Evolutionary conservation across 1,140 invertebrate genomes (phyloP).

Genomic region (Varroa destructor): DNA sequence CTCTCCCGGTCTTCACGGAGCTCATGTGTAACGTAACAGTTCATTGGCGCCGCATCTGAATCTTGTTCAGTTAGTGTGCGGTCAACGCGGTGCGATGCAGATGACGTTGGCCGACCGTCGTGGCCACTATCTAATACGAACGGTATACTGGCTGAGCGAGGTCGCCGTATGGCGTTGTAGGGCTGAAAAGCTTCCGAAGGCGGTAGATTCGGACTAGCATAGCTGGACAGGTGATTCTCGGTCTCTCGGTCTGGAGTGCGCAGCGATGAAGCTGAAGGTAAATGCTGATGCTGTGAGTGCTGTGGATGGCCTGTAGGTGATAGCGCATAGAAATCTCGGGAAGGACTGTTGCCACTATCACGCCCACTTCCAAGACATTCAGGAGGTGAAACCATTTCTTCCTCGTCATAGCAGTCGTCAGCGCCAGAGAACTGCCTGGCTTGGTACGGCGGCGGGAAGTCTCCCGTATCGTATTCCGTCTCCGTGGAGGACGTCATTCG

Average conservation of each 20-base stretch:
- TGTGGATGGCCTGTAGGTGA: background rate
- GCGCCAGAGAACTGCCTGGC: constrained; percentile 10
- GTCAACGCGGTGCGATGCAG: constrained; percentile 16
- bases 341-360: background rate
- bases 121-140: constrained; percentile 21
- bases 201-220: background rate
- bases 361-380: background rate
- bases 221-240: background rate
- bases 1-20: background rate
- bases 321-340: background rate
- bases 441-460: constrained; percentile 18
- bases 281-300: constrained; percentile 4
- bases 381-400: background rate
- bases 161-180: constrained; percentile 10
- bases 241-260: background rate
- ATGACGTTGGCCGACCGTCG: constrained; percentile 9
- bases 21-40: background rate
- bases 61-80: constrained; percentile 15
- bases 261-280: background rate
- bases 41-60: background rate
- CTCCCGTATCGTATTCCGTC: constrained; percentile 21
- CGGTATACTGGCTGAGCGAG: constrained; percentile 8
- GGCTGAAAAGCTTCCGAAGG: constrained; percentile 1
- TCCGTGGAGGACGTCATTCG: constrained; percentile 20
- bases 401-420: constrained; percentile 17